Percentiles rank a stretch among this genome's conserved stretches.
These are phyloP conservation scores for Alentia gelatinosa DNA, from an alignment of 2,888 invertebrate genomes.

Conservation along the genomic window DNA sequence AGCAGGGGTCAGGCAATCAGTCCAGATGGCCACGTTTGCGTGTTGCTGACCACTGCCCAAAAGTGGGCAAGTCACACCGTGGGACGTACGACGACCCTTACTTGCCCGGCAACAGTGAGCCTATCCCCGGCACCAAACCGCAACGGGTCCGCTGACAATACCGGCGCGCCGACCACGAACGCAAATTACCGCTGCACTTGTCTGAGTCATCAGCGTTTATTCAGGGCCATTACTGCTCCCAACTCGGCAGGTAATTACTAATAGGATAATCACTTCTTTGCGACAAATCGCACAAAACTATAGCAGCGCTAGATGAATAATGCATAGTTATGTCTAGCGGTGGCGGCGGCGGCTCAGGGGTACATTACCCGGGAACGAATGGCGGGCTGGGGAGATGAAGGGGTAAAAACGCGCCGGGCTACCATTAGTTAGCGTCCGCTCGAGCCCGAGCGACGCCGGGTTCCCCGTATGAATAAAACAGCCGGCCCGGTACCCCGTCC, in stretches of 20 bases:
- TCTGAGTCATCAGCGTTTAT: slow-evolving; percentile 45
- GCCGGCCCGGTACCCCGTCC: not conserved
- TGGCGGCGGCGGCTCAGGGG: not conserved
- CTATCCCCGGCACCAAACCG: no score
- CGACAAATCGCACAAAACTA: slow-evolving; percentile 37
- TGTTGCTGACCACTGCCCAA: slow-evolving; percentile 27
- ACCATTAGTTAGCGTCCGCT: not conserved
- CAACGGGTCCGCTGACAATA: no score
- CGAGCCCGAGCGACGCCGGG: not conserved
- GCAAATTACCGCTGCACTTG: slow-evolving; percentile 17
- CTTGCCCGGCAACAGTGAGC: no score
- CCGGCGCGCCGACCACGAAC: no score
- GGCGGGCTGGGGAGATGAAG: not conserved
- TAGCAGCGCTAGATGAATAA: slow-evolving; percentile 21
- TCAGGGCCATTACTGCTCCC: not conserved
- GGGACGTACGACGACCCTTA: no score
- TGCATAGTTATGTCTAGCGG: slow-evolving; percentile 39
- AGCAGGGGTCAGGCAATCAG: not conserved
- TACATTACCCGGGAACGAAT: not conserved
- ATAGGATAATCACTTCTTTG: slow-evolving; percentile 45
- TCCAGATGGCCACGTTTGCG: slow-evolving; percentile 30
- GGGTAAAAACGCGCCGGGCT: not conserved
- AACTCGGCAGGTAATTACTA: slow-evolving; percentile 41
- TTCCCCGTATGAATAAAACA: not conserved
- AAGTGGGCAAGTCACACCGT: not conserved